These are phyloP conservation scores for Bombus terrestris DNA, from an alignment of 1,140 invertebrate genomes.

Conservation along the genomic window DNA sequence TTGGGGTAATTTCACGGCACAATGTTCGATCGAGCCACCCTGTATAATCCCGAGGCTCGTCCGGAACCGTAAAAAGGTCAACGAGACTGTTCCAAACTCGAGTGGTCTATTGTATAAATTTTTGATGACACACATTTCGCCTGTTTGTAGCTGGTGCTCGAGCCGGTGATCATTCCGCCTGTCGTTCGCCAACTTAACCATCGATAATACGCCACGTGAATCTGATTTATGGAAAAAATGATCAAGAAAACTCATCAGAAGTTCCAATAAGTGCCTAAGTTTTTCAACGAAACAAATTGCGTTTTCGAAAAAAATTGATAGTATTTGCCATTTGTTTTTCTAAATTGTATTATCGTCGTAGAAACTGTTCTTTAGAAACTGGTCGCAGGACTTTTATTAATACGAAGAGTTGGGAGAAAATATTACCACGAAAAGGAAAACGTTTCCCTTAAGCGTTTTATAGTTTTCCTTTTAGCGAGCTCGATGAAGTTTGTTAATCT, in stretches of 20 bases:
- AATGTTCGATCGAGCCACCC: background rate
- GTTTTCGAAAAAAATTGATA: background rate
- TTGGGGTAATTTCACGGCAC: background rate
- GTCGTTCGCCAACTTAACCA: no score
- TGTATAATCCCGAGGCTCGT: background rate
- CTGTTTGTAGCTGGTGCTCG: background rate
- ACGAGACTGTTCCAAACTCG: conserved; percentile 19
- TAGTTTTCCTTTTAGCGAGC: background rate
- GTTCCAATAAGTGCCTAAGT: background rate
- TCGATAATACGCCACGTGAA: background rate
- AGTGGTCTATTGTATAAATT: conserved; percentile 33
- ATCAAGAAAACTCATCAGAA: background rate
- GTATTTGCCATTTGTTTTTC: background rate
- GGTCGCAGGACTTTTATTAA: no score
- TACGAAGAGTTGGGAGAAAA: background rate
- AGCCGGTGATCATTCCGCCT: background rate
- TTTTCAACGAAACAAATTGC: background rate
- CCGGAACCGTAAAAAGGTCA: conserved; percentile 25
- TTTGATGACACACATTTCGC: conserved; percentile 28
- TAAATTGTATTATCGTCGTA: background rate
- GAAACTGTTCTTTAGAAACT: no score
- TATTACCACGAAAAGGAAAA: background rate
- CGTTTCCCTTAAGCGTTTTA: background rate
- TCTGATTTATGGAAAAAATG: background rate
- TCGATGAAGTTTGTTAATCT: background rate